Evolutionary conservation across 1,140 invertebrate species (phyloP).

Genomic region (Parapsyche elsis): DNA sequence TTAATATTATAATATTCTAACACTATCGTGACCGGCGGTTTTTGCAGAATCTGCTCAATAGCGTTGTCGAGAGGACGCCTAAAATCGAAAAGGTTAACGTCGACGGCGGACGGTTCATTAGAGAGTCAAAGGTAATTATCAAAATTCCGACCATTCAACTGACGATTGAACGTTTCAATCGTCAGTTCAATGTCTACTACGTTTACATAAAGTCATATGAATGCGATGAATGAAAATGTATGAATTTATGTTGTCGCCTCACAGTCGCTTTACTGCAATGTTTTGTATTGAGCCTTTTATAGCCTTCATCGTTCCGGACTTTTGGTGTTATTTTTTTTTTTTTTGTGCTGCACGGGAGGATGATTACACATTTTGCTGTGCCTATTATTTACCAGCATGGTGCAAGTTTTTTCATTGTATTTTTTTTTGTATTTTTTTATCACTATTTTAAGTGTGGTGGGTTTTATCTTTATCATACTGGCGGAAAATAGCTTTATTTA

Average conservation of each 20-base stretch:
- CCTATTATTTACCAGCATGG: conserved; percentile 11
- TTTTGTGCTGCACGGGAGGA: not conserved
- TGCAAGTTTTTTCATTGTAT: not conserved
- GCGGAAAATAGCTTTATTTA: not conserved
- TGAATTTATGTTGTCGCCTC: not conserved
- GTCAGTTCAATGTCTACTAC: too few species aligned
- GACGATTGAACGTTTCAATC: too few species aligned
- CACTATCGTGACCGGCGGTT: conserved; percentile 55
- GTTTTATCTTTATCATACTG: not conserved
- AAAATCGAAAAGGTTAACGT: conserved; percentile 96
- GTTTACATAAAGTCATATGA: too few species aligned
- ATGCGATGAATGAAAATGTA: not conserved
- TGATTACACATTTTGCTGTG: not conserved
- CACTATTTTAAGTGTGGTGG: not conserved
- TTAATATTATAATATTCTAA: conserved; percentile 35
- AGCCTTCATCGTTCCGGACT: conserved; percentile 13
- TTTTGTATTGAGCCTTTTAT: conserved; percentile 9
- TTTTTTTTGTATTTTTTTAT: not conserved
- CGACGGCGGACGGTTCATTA: conserved; percentile 93
- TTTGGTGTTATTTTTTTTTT: conserved; percentile 9
- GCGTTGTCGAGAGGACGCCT: conserved; percentile 88
- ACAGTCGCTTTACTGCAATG: conserved; percentile 2
- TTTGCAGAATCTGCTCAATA: conserved; percentile 88
- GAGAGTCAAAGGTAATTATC: conserved; percentile 94
- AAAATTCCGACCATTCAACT: not conserved